Percentiles rank a stretch among this genome's conserved stretches.
phyloP scores from a whole-genome alignment of 1,140 invertebrate genomes.

The Dreissena polymorpha region DNA sequence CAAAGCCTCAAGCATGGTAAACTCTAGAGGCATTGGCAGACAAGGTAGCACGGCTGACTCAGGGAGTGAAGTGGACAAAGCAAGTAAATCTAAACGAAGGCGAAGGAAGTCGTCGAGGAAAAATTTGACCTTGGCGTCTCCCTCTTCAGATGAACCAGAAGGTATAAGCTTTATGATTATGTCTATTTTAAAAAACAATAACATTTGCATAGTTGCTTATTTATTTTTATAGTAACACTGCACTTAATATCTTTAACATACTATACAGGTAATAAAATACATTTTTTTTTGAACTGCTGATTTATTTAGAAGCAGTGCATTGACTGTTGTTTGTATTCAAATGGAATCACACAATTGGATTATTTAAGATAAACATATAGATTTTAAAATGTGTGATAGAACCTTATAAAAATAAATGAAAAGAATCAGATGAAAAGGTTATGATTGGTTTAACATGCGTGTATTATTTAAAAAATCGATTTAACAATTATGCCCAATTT shows the following conservation, averaged over 20 bases:
- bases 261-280: neutral
- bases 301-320: too few relatives aligned
- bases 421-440: too few relatives aligned
- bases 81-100: constrained; percentile 31
- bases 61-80: constrained; percentile 57
- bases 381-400: too few relatives aligned
- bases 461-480: too few relatives aligned
- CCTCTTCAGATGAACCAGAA: constrained; percentile 67
- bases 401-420: too few relatives aligned
- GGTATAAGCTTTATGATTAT: constrained; percentile 43
- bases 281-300: neutral
- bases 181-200: neutral
- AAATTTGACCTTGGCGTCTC: constrained; percentile 58
- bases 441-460: too few relatives aligned
- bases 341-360: too few relatives aligned
- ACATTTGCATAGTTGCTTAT: neutral
- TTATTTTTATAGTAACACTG: neutral
- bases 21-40: constrained; percentile 29
- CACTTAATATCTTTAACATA: neutral
- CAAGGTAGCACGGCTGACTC: constrained; percentile 50
- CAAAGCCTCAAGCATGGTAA: constrained; percentile 17
- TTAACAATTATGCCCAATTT: too few relatives aligned
- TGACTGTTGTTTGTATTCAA: too few relatives aligned
- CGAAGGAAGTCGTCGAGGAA: constrained; percentile 45
- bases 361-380: too few relatives aligned